phyloP scores from a whole-genome alignment of 2,888 invertebrate genomes.

The Scaptomyza reducta region DNA sequence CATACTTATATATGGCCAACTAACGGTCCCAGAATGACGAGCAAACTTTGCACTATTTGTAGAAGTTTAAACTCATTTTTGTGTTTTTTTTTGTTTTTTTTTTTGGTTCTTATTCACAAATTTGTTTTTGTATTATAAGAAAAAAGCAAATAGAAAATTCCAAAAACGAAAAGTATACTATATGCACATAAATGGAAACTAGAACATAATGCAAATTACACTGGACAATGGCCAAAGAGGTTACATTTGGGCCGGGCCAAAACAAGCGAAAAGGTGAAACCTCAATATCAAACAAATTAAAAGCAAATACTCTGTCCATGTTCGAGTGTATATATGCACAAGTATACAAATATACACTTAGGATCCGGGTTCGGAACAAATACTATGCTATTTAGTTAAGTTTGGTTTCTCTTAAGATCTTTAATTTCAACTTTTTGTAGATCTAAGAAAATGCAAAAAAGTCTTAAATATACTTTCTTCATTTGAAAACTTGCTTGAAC shows the following conservation, averaged over 20 bases:
- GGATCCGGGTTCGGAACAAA: background rate
- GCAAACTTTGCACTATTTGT: constrained; percentile 59
- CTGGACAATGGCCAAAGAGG: constrained; percentile 57
- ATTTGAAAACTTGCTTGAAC: too few relatives aligned
- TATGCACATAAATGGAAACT: constrained; percentile 53
- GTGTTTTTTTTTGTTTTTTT: constrained; percentile 6
- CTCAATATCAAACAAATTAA: constrained; percentile 36
- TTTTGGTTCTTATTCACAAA: background rate
- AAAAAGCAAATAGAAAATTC: constrained; percentile 61
- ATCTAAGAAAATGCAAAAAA: too few relatives aligned
- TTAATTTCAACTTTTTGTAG: background rate
- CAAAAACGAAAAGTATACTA: constrained; percentile 44
- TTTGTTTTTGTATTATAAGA: background rate
- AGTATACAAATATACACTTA: constrained; percentile 14
- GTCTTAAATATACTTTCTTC: too few relatives aligned
- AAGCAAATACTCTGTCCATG: constrained; percentile 12
- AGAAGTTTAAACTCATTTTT: constrained; percentile 35
- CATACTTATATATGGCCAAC: constrained; percentile 57
- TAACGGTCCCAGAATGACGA: constrained; percentile 64
- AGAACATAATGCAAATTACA: constrained; percentile 66
- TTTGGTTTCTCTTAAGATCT: background rate
- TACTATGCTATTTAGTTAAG: background rate
- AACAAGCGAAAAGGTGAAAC: constrained; percentile 38
- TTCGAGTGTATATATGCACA: background rate
- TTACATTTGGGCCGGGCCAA: constrained; percentile 25